Base-by-base conservation (phyloP, 2,113 vertebrate genomes). In the Lophotis ruficrista region DNA sequence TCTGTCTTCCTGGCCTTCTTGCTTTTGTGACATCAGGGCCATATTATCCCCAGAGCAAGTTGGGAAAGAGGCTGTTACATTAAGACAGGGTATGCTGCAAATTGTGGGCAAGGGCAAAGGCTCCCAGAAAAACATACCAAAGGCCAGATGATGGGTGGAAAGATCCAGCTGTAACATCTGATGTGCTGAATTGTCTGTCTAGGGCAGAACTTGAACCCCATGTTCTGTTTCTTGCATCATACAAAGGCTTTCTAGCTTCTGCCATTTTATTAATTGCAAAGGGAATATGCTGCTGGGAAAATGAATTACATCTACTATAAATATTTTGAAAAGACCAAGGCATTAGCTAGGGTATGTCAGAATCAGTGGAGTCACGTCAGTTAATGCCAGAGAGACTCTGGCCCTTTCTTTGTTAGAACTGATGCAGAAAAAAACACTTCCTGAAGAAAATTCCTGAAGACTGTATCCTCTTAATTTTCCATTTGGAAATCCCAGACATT, bases 211-310 rank as follows among this genome's bases (percentile, higher is more conserved):
- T 47, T 33, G 71, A 79, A 51, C 58, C 68, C 41, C 45, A 25
- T 71, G 72, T 47, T 68, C 71, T 45, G 51, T 48, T 80, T 71
- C 75, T 60, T 92, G 85, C 60, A 84, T 37, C 64, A 61, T 64
- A 17, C 25, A 45, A 60, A 87, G 31, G 28, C 53, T 89, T 84
- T 81, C 30, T 61, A 58, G 12, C 73, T 95, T 68, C 80, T 95
- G 51, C 72, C 73, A 57, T 91, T 94, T 94, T 66, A 54, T 62
- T 76, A 83, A 58, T 68, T 91, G 68, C 86, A 87, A 69, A 92
- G 83, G 72, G 86, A 94, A 72, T 91, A 89, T 38, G 25, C 23
- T 96, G 70, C 86, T 91, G 70, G 84, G 78, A 95, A 96, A 96
- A 91, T 50, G 25, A 87, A 76, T 87, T 60, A 50, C 50, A 87